A percentile compares a stretch with the other conserved stretches of the same genome.
Conservation (phyloP, 2,113 vertebrate genomes). For the Benitochromis conjunctus region DNA sequence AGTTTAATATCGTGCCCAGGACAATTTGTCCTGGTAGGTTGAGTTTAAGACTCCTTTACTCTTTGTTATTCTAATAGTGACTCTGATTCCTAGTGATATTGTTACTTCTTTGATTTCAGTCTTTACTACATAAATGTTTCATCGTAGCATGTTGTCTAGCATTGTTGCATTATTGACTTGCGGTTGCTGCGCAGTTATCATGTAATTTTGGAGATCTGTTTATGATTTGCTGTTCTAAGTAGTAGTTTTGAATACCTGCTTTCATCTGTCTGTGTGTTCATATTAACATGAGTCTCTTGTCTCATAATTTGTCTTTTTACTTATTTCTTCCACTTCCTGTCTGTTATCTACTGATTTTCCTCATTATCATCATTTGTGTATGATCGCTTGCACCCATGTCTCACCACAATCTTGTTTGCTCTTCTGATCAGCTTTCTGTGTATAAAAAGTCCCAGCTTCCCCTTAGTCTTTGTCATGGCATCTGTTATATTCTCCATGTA, state of each 20-base stretch:
- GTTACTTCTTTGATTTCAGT: background rate
- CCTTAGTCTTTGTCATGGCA: background rate
- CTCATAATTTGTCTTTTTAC: background rate
- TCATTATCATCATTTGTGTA: background rate
- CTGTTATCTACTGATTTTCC: background rate
- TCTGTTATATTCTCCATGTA: background rate
- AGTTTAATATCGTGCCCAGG: accelerated
- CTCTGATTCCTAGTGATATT: background rate
- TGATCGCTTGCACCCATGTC: background rate
- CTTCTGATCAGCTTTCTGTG: background rate
- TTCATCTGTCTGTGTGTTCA: background rate
- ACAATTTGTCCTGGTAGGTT: background rate
- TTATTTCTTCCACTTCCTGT: background rate
- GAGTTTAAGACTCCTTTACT: background rate
- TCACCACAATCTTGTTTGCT: background rate
- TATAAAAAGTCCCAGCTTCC: background rate
- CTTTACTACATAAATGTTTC: background rate
- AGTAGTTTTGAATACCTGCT: background rate
- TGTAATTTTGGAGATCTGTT: background rate
- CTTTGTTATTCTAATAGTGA: background rate
- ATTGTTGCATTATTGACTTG: background rate
- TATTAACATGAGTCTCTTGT: background rate
- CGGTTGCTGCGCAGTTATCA: background rate
- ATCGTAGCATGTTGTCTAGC: background rate
- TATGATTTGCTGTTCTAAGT: background rate